These are phyloP conservation scores for Lumbricus terrestris DNA, from an alignment of 2,888 invertebrate genomes.

Conservation along the genomic window DNA sequence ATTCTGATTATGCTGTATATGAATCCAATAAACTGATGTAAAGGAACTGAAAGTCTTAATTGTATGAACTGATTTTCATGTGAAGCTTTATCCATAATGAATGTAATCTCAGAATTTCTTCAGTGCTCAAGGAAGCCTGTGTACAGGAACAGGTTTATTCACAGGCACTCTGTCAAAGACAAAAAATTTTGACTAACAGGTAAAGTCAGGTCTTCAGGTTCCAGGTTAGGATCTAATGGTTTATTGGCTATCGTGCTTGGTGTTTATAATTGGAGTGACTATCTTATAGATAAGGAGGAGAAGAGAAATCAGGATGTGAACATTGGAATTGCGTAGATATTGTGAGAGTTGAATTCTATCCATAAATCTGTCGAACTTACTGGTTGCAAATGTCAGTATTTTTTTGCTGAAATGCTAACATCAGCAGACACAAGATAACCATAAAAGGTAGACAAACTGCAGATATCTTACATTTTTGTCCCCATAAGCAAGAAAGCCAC, in stretches of 20 bases:
- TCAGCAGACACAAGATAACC: not conserved
- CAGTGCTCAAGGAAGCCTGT: not conserved
- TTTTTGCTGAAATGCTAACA: not conserved
- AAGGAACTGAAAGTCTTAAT: not conserved
- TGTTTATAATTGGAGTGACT: not conserved
- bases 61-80: not conserved
- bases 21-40: not conserved
- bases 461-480: not conserved
- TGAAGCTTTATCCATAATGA: not conserved
- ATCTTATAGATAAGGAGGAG: not conserved
- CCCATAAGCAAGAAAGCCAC: not conserved
- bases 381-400: not conserved
- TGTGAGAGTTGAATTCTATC: not conserved
- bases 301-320: not conserved
- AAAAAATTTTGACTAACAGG: too few species aligned
- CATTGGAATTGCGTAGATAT: not conserved
- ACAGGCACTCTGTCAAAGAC: not conserved
- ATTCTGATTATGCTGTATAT: not conserved
- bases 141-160: not conserved
- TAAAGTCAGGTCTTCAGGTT: too few species aligned
- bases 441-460: not conserved
- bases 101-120: not conserved
- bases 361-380: not conserved
- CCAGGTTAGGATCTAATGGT: not conserved
- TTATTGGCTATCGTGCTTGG: not conserved